These are phyloP conservation scores for Cathartes aura DNA, from an alignment of 2,113 vertebrate species.

Conservation along the genomic window DNA sequence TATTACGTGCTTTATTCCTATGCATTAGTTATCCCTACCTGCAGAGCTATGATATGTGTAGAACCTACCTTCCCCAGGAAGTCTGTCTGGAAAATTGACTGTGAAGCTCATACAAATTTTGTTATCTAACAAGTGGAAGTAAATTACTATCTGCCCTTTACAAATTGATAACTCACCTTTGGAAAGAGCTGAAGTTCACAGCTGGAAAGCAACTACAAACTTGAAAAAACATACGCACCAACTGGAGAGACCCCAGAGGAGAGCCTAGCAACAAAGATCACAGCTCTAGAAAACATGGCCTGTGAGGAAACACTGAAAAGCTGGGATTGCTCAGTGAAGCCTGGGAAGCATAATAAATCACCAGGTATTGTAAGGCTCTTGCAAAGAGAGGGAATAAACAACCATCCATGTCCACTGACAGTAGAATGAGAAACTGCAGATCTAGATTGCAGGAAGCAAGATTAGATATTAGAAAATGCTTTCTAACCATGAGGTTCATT, in stretches of 20 bases:
- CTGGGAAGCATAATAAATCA: not conserved
- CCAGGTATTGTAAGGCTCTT: not conserved
- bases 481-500: not conserved
- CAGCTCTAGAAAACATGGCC: not conserved
- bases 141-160: not conserved
- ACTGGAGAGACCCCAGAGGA: not conserved
- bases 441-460: not conserved
- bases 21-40: not conserved
- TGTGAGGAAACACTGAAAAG: not conserved
- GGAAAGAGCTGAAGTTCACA: not conserved
- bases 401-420: not conserved
- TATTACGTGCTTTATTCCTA: not conserved
- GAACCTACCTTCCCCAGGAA: not conserved
- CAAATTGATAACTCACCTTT: not conserved
- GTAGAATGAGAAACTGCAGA: not conserved
- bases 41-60: not conserved
- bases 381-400: not conserved
- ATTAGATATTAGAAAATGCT: not conserved
- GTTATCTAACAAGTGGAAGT: not conserved
- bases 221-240: not conserved
- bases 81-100: not conserved
- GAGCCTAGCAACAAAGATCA: not conserved
- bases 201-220: not conserved
- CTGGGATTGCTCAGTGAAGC: not conserved
- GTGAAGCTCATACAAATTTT: not conserved